Percentiles rank a stretch among this genome's conserved stretches.
Evolutionary conservation across 2,888 invertebrate genomes (phyloP).

Genomic region (Octodonta nipae): DNA sequence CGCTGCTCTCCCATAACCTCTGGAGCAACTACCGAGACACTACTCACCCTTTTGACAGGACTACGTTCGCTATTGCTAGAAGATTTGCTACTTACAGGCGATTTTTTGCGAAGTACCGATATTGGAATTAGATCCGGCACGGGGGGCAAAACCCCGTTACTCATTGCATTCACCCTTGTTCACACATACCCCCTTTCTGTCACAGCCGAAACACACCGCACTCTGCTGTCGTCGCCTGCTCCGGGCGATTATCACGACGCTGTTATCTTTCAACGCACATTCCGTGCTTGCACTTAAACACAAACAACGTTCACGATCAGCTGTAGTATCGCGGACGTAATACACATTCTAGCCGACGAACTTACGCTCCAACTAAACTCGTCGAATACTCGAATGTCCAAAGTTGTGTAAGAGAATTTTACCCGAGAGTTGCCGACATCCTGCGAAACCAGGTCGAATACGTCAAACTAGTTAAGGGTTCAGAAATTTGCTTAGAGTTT

Average conservation of each 20-base stretch:
- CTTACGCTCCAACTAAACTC: constrained; percentile 26
- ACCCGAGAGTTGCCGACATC: constrained; percentile 21
- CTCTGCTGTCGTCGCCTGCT: neutral
- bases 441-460: constrained; percentile 21
- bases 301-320: constrained; percentile 9
- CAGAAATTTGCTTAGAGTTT: constrained; percentile 26
- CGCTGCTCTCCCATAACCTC: constrained; percentile 36
- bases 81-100: neutral
- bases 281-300: constrained; percentile 5
- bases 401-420: constrained; percentile 29
- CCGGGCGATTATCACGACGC: constrained; percentile 1
- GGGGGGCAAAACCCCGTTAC: constrained; percentile 34
- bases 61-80: constrained; percentile 16
- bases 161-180: constrained; percentile 27
- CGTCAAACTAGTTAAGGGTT: constrained; percentile 23
- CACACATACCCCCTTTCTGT: constrained; percentile 15
- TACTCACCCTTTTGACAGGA: constrained; percentile 17
- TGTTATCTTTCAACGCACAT: neutral
- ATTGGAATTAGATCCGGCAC: constrained; percentile 36
- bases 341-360: too few relatives aligned
- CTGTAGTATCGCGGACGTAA: constrained; percentile 11
- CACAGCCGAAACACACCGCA: neutral
- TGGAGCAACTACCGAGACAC: constrained; percentile 25
- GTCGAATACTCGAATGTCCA: constrained; percentile 26
- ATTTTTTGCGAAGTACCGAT: constrained; percentile 29